Percentiles rank a stretch among this genome's conserved stretches.
These are phyloP conservation scores for Cnemophilus loriae DNA, from an alignment of 2,113 vertebrate species.

Conservation along the genomic window DNA sequence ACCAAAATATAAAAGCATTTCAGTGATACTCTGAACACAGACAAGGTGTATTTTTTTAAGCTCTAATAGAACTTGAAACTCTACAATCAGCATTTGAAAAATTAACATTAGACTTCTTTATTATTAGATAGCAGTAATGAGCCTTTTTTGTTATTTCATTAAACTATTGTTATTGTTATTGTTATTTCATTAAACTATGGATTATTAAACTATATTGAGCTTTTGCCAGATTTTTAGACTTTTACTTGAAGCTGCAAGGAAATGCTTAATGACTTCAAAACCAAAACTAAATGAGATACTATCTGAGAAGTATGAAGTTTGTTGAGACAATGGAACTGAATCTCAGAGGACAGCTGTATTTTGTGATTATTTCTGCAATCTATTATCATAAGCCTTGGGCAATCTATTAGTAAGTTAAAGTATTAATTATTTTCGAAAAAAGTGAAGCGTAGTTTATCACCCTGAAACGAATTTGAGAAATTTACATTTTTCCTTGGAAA, in stretches of 20 bases:
- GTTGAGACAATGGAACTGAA: neutral
- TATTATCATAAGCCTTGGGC: neutral
- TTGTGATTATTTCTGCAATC: neutral
- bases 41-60: neutral
- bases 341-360: neutral
- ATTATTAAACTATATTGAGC: neutral
- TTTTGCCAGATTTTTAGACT: neutral
- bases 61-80: neutral
- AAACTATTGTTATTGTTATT: too few relatives aligned
- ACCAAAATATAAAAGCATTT: neutral
- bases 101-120: neutral
- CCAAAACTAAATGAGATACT: neutral
- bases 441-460: neutral
- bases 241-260: constrained; percentile 3
- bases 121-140: neutral
- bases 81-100: neutral
- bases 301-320: neutral
- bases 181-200: neutral
- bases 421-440: neutral
- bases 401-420: neutral
- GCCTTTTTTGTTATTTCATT: neutral
- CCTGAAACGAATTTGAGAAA: neutral
- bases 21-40: neutral
- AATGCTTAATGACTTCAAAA: neutral
- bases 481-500: neutral